These are phyloP conservation scores for Trachelus iudaicus DNA, from an alignment of 2,888 invertebrate species.

Conservation along the genomic window DNA sequence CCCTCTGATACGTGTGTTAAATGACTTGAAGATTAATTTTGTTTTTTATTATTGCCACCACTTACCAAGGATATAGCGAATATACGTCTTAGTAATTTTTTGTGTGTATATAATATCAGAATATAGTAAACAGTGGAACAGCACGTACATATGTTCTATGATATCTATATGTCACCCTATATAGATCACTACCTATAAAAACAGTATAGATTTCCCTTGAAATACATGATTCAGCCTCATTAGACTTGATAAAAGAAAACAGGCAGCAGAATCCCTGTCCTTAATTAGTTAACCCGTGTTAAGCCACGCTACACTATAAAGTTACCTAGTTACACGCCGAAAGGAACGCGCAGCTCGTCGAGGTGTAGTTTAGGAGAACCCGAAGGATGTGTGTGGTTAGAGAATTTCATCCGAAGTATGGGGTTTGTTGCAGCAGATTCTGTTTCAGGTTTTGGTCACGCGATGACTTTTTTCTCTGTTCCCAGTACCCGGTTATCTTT, in stretches of 20 bases:
- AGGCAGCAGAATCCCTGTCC: not conserved
- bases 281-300: not conserved
- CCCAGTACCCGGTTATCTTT: conserved; percentile 64
- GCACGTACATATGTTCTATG: not conserved
- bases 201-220: not conserved
- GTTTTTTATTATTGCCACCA: not conserved
- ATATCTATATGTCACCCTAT: too few relatives aligned
- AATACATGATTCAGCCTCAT: not conserved
- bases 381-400: conserved; percentile 35
- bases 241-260: not conserved
- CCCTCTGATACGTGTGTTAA: not conserved
- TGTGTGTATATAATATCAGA: too few relatives aligned
- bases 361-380: conserved; percentile 5
- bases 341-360: not conserved
- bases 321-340: conserved; percentile 2
- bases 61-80: not conserved
- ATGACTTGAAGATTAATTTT: not conserved
- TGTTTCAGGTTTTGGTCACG: conserved; percentile 63
- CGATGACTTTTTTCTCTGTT: conserved; percentile 64
- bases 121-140: not conserved
- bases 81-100: not conserved
- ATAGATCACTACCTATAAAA: not conserved
- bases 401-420: conserved; percentile 46
- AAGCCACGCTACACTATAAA: not conserved
- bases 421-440: conserved; percentile 50